Conservation (phyloP, 2,888 invertebrate genomes). For the Calameuta filiformis region DNA sequence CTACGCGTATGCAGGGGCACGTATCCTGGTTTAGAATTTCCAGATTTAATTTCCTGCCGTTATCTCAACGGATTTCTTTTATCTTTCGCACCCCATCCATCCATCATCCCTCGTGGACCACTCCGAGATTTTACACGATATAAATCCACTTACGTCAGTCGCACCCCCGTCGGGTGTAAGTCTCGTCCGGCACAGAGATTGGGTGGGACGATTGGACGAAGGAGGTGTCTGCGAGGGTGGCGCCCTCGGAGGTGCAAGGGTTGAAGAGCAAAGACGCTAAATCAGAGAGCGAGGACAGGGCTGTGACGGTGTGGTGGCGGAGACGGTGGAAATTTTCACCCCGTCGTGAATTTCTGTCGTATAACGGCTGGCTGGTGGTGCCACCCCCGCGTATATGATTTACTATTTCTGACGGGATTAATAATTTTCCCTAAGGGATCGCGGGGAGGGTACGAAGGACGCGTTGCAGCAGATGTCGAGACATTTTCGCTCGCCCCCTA, state of each 20-base stretch:
- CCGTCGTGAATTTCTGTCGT: neutral
- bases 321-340: neutral
- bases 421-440: conserved; percentile 52
- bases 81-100: neutral
- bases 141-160: neutral
- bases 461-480: conserved; percentile 60
- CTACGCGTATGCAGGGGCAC: neutral
- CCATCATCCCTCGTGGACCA: neutral
- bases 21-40: neutral
- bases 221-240: neutral
- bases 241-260: conserved; percentile 27
- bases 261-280: conserved; percentile 50
- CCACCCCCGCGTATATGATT: conserved; percentile 45
- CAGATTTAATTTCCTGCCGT: neutral
- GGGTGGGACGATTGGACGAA: neutral
- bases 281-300: conserved; percentile 44
- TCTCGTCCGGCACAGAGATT: conserved; percentile 29
- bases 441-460: conserved; percentile 11
- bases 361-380: neutral
- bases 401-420: conserved; percentile 62
- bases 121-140: neutral
- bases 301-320: neutral
- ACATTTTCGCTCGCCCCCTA: conserved; percentile 46
- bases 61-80: neutral
- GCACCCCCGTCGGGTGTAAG: neutral